A percentile compares a stretch with the other conserved stretches of the same genome.
Evolutionary conservation across 2,888 invertebrate genomes (phyloP).

Genomic region (Agrotis puta): DNA sequence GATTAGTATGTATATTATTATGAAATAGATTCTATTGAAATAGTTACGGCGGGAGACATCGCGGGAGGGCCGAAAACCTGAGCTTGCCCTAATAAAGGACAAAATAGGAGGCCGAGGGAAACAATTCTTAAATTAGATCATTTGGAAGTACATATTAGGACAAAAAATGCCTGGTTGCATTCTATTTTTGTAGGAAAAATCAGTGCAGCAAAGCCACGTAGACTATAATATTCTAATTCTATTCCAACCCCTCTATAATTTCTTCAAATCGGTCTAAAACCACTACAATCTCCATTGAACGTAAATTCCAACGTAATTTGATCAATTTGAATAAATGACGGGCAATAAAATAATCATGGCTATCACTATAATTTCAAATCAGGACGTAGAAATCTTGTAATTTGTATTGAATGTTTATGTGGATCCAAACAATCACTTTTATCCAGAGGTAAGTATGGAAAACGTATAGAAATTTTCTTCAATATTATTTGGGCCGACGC

Average conservation of each 20-base stretch:
- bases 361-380: slow-evolving; percentile 73
- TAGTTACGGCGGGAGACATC: slow-evolving; percentile 42
- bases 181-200: slow-evolving; percentile 6
- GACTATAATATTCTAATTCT: slow-evolving; percentile 57
- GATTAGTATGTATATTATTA: slow-evolving; percentile 67
- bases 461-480: background rate
- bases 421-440: slow-evolving; percentile 13
- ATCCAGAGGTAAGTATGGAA: background rate
- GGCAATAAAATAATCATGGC: slow-evolving; percentile 72
- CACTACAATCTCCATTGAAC: slow-evolving; percentile 59
- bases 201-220: slow-evolving; percentile 19
- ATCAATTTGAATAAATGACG: slow-evolving; percentile 80
- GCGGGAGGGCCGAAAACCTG: slow-evolving; percentile 48
- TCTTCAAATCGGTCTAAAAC: slow-evolving; percentile 55
- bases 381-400: slow-evolving; percentile 64
- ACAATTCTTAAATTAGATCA: slow-evolving; percentile 44
- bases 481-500: background rate
- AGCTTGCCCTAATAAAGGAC: slow-evolving; percentile 15
- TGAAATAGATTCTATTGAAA: slow-evolving; percentile 47
- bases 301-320: slow-evolving; percentile 76
- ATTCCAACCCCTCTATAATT: slow-evolving; percentile 60
- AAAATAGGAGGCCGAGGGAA: slow-evolving; percentile 27
- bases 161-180: slow-evolving; percentile 27
- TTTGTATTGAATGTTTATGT: slow-evolving; percentile 50
- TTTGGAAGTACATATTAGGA: slow-evolving; percentile 8